phyloP scores from a whole-genome alignment of 2,797 vertebrate species.

The Pempheris klunzingeri region DNA sequence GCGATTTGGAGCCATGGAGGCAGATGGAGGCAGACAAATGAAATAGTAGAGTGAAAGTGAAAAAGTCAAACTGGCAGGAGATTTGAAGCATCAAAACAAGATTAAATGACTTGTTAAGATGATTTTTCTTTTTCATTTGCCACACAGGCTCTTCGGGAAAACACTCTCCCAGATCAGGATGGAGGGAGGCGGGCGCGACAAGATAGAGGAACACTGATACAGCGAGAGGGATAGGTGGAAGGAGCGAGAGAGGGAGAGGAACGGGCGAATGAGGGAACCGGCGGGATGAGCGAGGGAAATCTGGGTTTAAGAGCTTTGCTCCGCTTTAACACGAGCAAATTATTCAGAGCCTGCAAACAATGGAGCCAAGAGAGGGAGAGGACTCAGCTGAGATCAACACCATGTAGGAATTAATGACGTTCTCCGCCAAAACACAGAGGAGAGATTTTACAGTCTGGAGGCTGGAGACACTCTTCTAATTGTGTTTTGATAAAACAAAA shows the following conservation, averaged over 20 bases:
- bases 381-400: conserved; percentile 67
- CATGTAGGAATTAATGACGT: conserved; percentile 69
- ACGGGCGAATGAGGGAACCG: conserved; percentile 47
- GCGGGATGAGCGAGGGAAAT: conserved; percentile 72
- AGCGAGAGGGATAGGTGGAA: conserved; percentile 14
- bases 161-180: conserved; percentile 36
- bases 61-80: conserved; percentile 13
- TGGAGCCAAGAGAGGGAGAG: conserved; percentile 59
- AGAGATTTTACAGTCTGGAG: conserved; percentile 61
- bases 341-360: conserved; percentile 75
- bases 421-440: conserved; percentile 47
- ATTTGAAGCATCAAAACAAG: conserved; percentile 20
- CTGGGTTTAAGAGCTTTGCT: conserved; percentile 81
- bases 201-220: conserved; percentile 39
- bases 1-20: background rate
- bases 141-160: conserved; percentile 8
- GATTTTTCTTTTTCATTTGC: conserved; percentile 30
- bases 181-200: conserved; percentile 5
- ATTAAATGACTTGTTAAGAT: conserved; percentile 41
- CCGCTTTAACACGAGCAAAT: conserved; percentile 72
- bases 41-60: no score
- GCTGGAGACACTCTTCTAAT: conserved; percentile 59
- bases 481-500: conserved; percentile 69
- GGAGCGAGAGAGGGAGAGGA: conserved; percentile 30
- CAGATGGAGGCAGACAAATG: background rate